These are phyloP conservation scores for Eriocheir sinensis DNA, from an alignment of 1,140 invertebrate genomes.

Conservation along the genomic window DNA sequence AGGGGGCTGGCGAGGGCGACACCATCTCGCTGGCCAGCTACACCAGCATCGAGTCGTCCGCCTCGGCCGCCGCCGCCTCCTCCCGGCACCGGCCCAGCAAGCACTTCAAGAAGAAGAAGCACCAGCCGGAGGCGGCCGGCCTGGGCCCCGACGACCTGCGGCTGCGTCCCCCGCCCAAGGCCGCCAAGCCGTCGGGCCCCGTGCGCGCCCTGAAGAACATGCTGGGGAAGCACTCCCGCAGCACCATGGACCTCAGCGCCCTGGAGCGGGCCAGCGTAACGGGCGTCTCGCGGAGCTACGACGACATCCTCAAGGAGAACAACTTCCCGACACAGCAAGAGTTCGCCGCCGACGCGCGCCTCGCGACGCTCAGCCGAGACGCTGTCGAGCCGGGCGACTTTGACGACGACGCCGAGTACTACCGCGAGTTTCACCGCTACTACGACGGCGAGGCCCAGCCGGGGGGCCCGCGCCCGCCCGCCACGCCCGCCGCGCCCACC, in stretches of 20 bases:
- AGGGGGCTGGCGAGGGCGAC: slow-evolving; percentile 50
- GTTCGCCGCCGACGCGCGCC: slow-evolving; percentile 49
- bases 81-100: slow-evolving; percentile 56
- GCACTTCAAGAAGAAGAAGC: slow-evolving; percentile 30
- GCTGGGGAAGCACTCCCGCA: slow-evolving; percentile 69
- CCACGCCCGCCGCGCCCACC: not conserved
- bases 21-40: slow-evolving; percentile 65
- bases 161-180: slow-evolving; percentile 46
- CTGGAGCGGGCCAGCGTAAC: slow-evolving; percentile 50
- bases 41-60: slow-evolving; percentile 75
- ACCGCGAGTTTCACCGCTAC: slow-evolving; percentile 36
- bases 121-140: not conserved
- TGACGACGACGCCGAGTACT: slow-evolving; percentile 67
- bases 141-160: slow-evolving; percentile 32
- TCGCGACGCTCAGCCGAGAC: slow-evolving; percentile 58
- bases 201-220: slow-evolving; percentile 64
- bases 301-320: slow-evolving; percentile 71
- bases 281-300: slow-evolving; percentile 66
- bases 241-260: slow-evolving; percentile 70
- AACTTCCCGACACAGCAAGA: slow-evolving; percentile 68
- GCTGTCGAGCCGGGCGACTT: slow-evolving; percentile 65
- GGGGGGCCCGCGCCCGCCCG: too few species aligned
- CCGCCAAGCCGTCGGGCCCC: slow-evolving; percentile 49
- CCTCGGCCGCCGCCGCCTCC: slow-evolving; percentile 19
- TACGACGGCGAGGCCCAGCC: not conserved